These are phyloP conservation scores for Gymnodraco acuticeps DNA, from an alignment of 2,797 vertebrate genomes.

Conservation along the genomic window DNA sequence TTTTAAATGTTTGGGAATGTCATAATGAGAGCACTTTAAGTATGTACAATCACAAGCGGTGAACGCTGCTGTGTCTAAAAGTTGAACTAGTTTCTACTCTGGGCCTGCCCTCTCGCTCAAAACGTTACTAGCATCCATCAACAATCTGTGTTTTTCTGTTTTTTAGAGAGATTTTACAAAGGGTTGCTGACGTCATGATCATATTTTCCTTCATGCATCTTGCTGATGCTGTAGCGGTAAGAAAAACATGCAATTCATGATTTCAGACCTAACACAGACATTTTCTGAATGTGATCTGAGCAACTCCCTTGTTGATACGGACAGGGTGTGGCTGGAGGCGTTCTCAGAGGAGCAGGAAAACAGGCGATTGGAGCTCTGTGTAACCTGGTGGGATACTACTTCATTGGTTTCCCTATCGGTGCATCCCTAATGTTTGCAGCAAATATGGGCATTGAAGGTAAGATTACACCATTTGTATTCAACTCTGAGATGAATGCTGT, in stretches of 20 bases:
- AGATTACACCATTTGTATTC: not conserved
- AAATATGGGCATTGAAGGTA: slow-evolving; percentile 89
- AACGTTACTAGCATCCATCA: not conserved
- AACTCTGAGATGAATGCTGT: not conserved
- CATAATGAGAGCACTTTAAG: too few relatives aligned
- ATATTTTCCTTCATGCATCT: slow-evolving; percentile 86
- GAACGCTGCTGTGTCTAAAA: too few relatives aligned
- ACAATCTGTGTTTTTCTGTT: not conserved
- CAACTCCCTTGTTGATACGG: slow-evolving; percentile 12
- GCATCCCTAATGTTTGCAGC: slow-evolving; percentile 91
- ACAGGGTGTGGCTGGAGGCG: slow-evolving; percentile 87
- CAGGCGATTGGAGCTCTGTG: slow-evolving; percentile 90
- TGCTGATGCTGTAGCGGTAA: slow-evolving; percentile 87
- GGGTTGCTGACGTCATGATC: slow-evolving; percentile 85
- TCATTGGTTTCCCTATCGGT: slow-evolving; percentile 89
- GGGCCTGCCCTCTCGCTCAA: not conserved
- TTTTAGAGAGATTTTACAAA: slow-evolving; percentile 86
- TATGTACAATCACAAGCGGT: too few relatives aligned
- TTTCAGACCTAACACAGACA: not conserved
- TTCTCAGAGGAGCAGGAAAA: slow-evolving; percentile 91
- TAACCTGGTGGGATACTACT: slow-evolving; percentile 89
- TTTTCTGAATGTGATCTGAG: not conserved
- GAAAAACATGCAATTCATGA: slow-evolving; percentile 40
- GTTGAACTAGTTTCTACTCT: too few relatives aligned
- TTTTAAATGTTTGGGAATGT: too few relatives aligned